A percentile compares a stretch with the other conserved stretches of the same genome.
Evolutionary conservation across 1,140 invertebrate species (phyloP).

Genomic region (Carcinoscorpius rotundicauda): DNA sequence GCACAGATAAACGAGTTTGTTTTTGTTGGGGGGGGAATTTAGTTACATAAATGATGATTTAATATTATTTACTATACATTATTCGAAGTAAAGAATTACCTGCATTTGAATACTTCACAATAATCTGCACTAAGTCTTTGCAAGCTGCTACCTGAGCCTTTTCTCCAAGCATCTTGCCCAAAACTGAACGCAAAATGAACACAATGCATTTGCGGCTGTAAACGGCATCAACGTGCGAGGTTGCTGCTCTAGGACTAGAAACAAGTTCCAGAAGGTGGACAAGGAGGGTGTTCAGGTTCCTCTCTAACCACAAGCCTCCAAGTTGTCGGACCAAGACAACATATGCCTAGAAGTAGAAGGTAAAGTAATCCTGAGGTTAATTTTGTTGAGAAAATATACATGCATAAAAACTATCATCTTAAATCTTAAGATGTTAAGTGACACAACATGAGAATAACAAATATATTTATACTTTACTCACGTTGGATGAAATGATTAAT

Average conservation of each 20-base stretch:
- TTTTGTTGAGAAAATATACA: too few species aligned
- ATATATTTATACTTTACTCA: too few species aligned
- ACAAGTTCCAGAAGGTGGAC: slow-evolving; percentile 84
- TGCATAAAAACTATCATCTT: too few species aligned
- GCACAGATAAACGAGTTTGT: not conserved
- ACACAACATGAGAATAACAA: too few species aligned
- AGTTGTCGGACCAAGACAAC: slow-evolving; percentile 84
- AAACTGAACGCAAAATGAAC: slow-evolving; percentile 80
- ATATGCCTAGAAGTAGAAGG: slow-evolving; percentile 56
- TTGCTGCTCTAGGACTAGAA: slow-evolving; percentile 75
- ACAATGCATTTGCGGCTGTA: slow-evolving; percentile 95
- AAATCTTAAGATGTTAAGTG: too few species aligned
- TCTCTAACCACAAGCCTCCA: slow-evolving; percentile 86
- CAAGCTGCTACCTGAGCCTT: slow-evolving; percentile 91
- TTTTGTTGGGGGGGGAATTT: not conserved
- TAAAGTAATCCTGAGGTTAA: too few species aligned
- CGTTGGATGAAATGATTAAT: too few species aligned
- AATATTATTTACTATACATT: not conserved
- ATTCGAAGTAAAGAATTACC: slow-evolving; percentile 32
- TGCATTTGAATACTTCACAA: slow-evolving; percentile 83
- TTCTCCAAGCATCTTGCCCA: slow-evolving; percentile 89
- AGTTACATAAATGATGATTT: too few species aligned
- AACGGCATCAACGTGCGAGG: slow-evolving; percentile 92
- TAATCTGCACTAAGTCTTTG: slow-evolving; percentile 83
- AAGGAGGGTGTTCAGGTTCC: slow-evolving; percentile 71